Conservation (phyloP, 2,888 invertebrate species). For the Coremacera marginata region DNA sequence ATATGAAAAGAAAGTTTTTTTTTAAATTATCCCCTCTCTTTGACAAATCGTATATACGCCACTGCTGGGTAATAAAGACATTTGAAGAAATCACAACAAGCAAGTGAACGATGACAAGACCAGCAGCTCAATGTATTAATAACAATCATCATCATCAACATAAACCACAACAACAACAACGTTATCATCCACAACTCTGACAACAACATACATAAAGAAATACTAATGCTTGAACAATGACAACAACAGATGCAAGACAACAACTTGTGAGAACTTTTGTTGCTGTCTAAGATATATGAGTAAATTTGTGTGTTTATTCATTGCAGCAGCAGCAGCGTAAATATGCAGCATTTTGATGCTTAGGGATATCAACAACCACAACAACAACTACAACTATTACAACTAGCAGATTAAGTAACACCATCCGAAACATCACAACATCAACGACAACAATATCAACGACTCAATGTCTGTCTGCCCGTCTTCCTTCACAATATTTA, state of each 20-base stretch:
- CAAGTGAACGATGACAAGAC: no score
- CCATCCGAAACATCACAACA: slow-evolving; percentile 10
- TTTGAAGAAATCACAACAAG: no score
- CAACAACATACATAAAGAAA: background rate
- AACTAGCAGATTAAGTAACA: background rate
- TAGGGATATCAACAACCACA: background rate
- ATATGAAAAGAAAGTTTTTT: no score
- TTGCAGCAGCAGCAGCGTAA: background rate
- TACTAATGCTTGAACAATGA: background rate
- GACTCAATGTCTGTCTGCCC: background rate
- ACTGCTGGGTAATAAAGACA: no score
- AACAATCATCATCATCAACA: background rate
- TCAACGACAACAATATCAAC: background rate
- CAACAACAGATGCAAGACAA: background rate
- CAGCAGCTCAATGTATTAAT: no score
- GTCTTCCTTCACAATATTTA: background rate
- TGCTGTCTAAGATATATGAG: background rate
- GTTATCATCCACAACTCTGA: background rate
- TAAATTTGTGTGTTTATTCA: background rate
- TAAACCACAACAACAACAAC: background rate
- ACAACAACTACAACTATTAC: background rate
- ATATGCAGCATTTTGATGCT: background rate
- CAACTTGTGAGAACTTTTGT: background rate
- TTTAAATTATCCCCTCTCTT: no score
- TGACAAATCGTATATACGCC: no score